Percentiles rank a stretch among this genome's conserved stretches.
These are phyloP conservation scores for Ochotona princeps DNA, from an alignment of 2,113 vertebrate genomes.

Conservation along the genomic window DNA sequence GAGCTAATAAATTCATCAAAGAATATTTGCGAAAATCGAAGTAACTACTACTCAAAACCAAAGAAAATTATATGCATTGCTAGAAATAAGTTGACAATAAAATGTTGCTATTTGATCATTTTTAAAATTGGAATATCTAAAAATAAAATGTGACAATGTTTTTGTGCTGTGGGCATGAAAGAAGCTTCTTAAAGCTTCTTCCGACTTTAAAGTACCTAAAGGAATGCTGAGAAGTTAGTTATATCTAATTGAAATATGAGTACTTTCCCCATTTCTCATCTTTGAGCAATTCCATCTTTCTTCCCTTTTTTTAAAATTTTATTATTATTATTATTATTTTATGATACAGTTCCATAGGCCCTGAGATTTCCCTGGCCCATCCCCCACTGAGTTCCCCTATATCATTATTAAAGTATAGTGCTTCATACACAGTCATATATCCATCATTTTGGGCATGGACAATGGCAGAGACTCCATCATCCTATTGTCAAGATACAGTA, in stretches of 20 bases:
- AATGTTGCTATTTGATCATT: neutral
- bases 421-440: no score
- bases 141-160: neutral
- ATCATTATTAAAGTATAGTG: no score
- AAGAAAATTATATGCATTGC: neutral
- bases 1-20: slow-evolving; percentile 27
- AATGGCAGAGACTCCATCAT: no score
- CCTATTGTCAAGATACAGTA: no score
- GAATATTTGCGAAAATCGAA: neutral
- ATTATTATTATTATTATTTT: no score
- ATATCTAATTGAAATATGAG: neutral
- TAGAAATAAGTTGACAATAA: slow-evolving; percentile 21
- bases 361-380: no score
- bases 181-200: neutral
- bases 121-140: neutral
- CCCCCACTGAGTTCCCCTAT: no score
- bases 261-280: neutral
- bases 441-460: no score
- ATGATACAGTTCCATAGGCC: no score
- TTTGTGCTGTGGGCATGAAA: neutral
- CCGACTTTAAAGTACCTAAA: neutral
- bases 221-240: neutral
- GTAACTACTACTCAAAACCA: neutral
- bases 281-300: neutral
- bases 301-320: neutral